Evolutionary conservation across 2,797 vertebrate genomes (phyloP), one percentile per base, ranked within the genome.

Genomic region (Ataeniobius toweri): DNA sequence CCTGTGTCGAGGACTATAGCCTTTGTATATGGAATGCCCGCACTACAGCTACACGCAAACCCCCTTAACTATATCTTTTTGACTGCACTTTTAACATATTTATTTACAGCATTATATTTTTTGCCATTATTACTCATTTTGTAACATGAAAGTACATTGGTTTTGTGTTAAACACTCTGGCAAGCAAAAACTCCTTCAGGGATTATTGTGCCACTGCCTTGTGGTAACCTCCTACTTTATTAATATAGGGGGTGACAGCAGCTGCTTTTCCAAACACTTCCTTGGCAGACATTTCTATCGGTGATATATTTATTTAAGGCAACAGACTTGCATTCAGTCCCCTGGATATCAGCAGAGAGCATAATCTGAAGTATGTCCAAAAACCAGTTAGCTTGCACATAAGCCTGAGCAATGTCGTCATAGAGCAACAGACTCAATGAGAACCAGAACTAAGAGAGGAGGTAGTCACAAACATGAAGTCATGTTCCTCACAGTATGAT

Each of bases 381-480:
- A 46, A 70, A 41, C 68, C 20, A 75, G 46, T 22, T 77, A 51
- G 46, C 51, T 80, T 76, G 61, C 77, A 63, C 28, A 16, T 83
- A 65, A 78, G 58, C 73, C 41, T 20, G 56, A 83, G 63, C 12
- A 53, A 85, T 88, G 83, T 50, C 80, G 80, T 89, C 84, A 88
- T 74, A 75, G 63, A 24, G 36, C 73, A 31, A 73, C 46, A 70
- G 36, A 86, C 76, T 91, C 81, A 87, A 83, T 78, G 79, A 88
- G 80, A 88, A 88, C 56, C 86, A 85, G 84, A 80, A 48, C 16
- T 75, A 73, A 20, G 36, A 36, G 63, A 67, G 63, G 83, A 83
- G 79, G 83, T 85, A 76, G 85, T 83, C 72, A 84, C 85, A 82
- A 88, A 83, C 86, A 90, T 91, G 88, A 91, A 89, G 91, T 93